Conservation (phyloP, 2,888 invertebrate genomes). For the Lomographa bimaculata region DNA sequence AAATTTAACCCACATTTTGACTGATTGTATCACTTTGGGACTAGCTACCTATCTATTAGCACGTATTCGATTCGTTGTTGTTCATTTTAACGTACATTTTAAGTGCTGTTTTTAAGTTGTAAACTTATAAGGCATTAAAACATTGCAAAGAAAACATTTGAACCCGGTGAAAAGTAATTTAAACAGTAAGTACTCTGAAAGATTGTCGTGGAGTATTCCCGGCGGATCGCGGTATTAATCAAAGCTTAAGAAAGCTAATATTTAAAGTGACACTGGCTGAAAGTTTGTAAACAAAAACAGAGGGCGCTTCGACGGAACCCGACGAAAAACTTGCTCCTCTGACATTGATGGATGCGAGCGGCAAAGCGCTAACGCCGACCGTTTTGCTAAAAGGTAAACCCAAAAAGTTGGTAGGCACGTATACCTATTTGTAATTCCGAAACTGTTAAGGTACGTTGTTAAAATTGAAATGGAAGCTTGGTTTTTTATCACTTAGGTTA, state of each 20-base stretch:
- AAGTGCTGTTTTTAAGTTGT: too few relatives aligned
- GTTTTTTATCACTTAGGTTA: constrained; percentile 32
- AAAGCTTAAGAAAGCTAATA: constrained; percentile 58
- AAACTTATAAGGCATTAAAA: too few relatives aligned
- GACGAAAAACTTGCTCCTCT: constrained; percentile 71
- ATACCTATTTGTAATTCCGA: constrained; percentile 43
- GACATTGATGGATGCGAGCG: constrained; percentile 76
- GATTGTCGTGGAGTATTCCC: constrained; percentile 25
- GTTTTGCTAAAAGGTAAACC: constrained; percentile 54
- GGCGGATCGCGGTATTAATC: constrained; percentile 50
- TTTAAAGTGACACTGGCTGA: constrained; percentile 66
- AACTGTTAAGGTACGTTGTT: constrained; percentile 39
- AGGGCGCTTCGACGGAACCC: constrained; percentile 63
- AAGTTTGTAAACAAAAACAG: constrained; percentile 76
- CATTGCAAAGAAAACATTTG: too few relatives aligned
- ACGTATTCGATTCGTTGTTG: too few relatives aligned
- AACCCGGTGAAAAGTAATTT: too few relatives aligned
- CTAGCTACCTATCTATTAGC: too few relatives aligned
- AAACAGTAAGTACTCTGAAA: constrained; percentile 5
- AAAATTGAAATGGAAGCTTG: constrained; percentile 38
- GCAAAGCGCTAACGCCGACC: constrained; percentile 56
- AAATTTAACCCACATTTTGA: too few relatives aligned
- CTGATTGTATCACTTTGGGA: too few relatives aligned
- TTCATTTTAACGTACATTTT: too few relatives aligned
- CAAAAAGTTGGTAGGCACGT: constrained; percentile 40